These are phyloP conservation scores for Zaprionus ornatus DNA, from an alignment of 1,140 invertebrate species.

Conservation along the genomic window DNA sequence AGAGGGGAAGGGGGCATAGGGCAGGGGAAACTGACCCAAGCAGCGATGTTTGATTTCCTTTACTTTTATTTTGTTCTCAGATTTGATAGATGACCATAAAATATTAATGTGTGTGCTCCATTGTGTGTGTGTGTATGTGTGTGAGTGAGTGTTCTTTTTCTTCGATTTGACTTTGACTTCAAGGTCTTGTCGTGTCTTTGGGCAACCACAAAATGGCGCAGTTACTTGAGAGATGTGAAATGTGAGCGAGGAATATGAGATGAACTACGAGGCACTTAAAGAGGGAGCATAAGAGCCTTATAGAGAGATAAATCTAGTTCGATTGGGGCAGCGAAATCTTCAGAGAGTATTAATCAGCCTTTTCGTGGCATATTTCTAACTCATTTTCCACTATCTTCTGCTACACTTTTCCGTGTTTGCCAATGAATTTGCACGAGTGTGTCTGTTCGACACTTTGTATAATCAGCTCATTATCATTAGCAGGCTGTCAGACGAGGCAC, in stretches of 20 bases:
- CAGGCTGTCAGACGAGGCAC: conserved; percentile 16
- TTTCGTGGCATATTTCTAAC: neutral
- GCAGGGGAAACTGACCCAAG: conserved; percentile 11
- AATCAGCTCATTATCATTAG: conserved; percentile 52
- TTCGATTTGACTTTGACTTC: conserved; percentile 52
- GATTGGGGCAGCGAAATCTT: neutral
- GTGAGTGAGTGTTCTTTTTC: conserved; percentile 17
- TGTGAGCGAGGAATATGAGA: neutral
- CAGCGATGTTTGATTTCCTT: conserved; percentile 36
- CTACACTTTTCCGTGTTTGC: neutral
- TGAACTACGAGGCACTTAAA: neutral
- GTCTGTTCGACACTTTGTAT: conserved; percentile 34
- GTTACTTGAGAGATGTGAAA: neutral
- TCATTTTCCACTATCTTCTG: neutral
- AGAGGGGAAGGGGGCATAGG: neutral
- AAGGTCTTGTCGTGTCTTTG: conserved; percentile 30
- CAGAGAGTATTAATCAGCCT: neutral
- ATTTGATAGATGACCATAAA: conserved; percentile 62
- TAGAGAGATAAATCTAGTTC: neutral
- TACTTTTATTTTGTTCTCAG: conserved; percentile 20
- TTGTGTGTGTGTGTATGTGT: conserved; percentile 6
- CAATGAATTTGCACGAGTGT: neutral
- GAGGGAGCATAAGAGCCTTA: neutral
- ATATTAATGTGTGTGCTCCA: conserved; percentile 39
- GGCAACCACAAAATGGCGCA: conserved; percentile 22